Evolutionary conservation across 2,888 invertebrate species (phyloP), one percentile per base, ranked within the genome.

Genomic region (Selenia dentaria): DNA sequence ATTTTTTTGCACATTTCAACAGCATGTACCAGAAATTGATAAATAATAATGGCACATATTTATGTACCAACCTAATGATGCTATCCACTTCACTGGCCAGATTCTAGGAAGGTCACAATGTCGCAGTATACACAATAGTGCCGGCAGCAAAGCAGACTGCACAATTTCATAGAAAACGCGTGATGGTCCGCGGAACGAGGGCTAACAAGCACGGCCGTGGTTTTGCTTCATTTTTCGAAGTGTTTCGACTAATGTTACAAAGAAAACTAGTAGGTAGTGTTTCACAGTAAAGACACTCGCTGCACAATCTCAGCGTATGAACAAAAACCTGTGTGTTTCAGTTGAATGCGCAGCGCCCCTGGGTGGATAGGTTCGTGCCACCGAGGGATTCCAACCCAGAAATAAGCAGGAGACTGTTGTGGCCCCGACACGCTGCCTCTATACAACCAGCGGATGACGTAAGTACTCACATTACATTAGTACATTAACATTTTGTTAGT

Each of bases 301-400:
- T 14, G 31, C 11, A 42, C 42, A 46, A 52, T 51, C 25, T 10
- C 32, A 22, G 11, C n/a, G 6, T 26, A 20, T n/a, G 1, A 38
- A 51, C 55, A 64, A 67, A 67, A 66, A 52, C 11, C 33, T 37
- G 32, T 50, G 8, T 51, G 59, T 76, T 76, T 49, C 79, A 88
- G 88, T 59, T 62, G 51, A 77, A 76, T 57, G 62, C 59, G 6
- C 78, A 77, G 39, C 67, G 73, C 40, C 64, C 72, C 35, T 67
- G 79, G n/a, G 60, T 74, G 12, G 89, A 89, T 62, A 70, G 89
- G 52, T 89, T 89, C 67, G 74, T 89, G 52, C 57, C 72, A 9
- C 70, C 80, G 8, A 74, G 89, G 36, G 73, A 75, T 9, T 66
- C 62, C 11, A 56, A 85, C 35, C 68, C 66, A 6, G 83, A 78